Conservation (phyloP, 2,888 invertebrate species). For the Mesochorus sp. region DNA sequence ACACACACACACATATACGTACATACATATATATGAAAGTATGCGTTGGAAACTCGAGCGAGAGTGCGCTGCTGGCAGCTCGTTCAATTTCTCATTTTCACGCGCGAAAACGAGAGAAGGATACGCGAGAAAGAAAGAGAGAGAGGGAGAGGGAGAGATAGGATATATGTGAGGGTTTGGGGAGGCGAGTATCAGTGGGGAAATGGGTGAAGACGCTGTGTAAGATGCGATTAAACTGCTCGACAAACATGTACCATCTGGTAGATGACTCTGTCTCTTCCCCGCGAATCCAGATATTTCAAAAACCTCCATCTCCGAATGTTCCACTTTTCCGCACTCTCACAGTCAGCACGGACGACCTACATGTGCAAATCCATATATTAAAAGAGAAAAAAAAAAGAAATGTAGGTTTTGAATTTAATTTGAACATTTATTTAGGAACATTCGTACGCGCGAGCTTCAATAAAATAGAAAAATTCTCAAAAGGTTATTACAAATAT, state of each 20-base stretch:
- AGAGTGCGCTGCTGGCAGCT: slow-evolving; percentile 49
- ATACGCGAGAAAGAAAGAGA: slow-evolving; percentile 2
- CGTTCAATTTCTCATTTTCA: slow-evolving; percentile 65
- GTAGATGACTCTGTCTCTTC: slow-evolving; percentile 30
- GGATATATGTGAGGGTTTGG: slow-evolving; percentile 1
- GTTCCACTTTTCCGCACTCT: slow-evolving; percentile 34
- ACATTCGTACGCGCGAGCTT: too few species aligned
- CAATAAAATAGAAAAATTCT: too few species aligned
- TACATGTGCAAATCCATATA: neutral
- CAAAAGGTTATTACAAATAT: too few species aligned
- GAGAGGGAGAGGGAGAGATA: slow-evolving; percentile 5
- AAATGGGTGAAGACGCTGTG: slow-evolving; percentile 53
- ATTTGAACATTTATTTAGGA: too few species aligned
- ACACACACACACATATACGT: neutral
- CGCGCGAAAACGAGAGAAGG: slow-evolving; percentile 30
- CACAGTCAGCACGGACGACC: neutral
- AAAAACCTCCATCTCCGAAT: slow-evolving; percentile 18
- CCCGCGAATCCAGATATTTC: slow-evolving; percentile 39
- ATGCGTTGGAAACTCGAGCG: slow-evolving; percentile 37
- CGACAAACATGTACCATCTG: slow-evolving; percentile 61
- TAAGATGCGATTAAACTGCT: slow-evolving; percentile 65
- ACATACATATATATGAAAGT: neutral
- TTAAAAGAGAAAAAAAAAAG: too few species aligned
- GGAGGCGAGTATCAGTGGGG: slow-evolving; percentile 11
- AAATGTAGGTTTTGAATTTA: too few species aligned